These are phyloP conservation scores for Dysdera silvatica DNA, from an alignment of 1,140 invertebrate species.

Conservation along the genomic window DNA sequence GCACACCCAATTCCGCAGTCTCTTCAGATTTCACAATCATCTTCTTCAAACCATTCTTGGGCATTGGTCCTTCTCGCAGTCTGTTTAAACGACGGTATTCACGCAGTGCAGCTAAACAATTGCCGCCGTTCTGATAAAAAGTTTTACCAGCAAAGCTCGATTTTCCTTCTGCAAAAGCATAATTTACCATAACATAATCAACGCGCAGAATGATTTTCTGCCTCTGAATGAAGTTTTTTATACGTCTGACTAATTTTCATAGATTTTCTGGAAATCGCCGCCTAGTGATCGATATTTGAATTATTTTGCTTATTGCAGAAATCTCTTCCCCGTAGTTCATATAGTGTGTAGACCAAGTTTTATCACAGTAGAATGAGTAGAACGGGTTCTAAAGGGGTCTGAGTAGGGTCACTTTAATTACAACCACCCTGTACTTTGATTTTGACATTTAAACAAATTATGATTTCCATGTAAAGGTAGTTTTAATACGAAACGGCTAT, in stretches of 20 bases:
- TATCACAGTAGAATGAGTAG: not conserved
- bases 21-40: constrained; percentile 14
- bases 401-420: not conserved
- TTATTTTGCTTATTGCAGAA: not conserved
- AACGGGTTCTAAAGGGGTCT: not conserved
- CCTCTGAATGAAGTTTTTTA: not conserved
- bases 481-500: too few species aligned
- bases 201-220: not conserved
- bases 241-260: not conserved
- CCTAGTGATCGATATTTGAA: not conserved
- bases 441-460: too few species aligned
- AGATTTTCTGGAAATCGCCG: not conserved
- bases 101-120: not conserved
- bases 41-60: constrained; percentile 3
- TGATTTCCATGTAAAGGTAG: too few species aligned
- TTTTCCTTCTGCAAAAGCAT: too few species aligned
- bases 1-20: not conserved
- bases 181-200: not conserved
- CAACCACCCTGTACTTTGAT: too few species aligned
- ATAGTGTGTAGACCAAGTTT: not conserved
- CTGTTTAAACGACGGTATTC: not conserved
- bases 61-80: not conserved
- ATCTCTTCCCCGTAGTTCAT: not conserved
- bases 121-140: too few species aligned
- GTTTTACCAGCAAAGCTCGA: not conserved